These are phyloP conservation scores for Aphrophora alni DNA, from an alignment of 2,888 invertebrate genomes.

Conservation along the genomic window DNA sequence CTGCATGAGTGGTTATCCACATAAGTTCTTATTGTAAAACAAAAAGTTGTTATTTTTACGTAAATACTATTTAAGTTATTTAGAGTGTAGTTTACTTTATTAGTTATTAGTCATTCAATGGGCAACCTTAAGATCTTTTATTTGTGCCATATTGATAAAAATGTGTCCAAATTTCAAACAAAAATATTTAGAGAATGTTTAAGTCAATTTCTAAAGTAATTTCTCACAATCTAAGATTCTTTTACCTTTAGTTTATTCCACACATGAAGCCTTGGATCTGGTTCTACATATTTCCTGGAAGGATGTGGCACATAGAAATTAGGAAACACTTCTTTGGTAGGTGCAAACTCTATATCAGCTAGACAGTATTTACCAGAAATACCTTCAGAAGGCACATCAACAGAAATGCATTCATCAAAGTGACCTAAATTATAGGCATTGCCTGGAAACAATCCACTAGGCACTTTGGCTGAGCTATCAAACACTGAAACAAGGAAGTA, in stretches of 20 bases:
- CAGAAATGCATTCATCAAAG: conserved; percentile 46
- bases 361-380: conserved; percentile 48
- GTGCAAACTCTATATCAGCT: conserved; percentile 42
- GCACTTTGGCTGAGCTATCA: conserved; percentile 44
- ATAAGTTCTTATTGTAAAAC: too few relatives aligned
- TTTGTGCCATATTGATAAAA: too few relatives aligned
- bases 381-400: conserved; percentile 18
- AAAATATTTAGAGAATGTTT: too few relatives aligned
- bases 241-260: conserved; percentile 36
- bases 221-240: too few relatives aligned
- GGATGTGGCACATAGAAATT: conserved; percentile 19
- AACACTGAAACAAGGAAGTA: conserved; percentile 42
- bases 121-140: too few relatives aligned
- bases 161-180: too few relatives aligned
- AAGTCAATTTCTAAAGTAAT: too few relatives aligned
- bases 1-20: too few relatives aligned
- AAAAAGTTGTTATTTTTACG: too few relatives aligned
- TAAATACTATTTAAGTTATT: too few relatives aligned
- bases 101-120: too few relatives aligned
- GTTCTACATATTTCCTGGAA: conserved; percentile 11
- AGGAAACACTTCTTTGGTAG: conserved; percentile 33
- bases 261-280: conserved; percentile 12
- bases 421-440: conserved; percentile 45
- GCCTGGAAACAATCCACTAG: conserved; percentile 43
- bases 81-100: too few relatives aligned